Evolutionary conservation across 2,888 invertebrate species (phyloP).

Genomic region (Lampropteryx suffumata): DNA sequence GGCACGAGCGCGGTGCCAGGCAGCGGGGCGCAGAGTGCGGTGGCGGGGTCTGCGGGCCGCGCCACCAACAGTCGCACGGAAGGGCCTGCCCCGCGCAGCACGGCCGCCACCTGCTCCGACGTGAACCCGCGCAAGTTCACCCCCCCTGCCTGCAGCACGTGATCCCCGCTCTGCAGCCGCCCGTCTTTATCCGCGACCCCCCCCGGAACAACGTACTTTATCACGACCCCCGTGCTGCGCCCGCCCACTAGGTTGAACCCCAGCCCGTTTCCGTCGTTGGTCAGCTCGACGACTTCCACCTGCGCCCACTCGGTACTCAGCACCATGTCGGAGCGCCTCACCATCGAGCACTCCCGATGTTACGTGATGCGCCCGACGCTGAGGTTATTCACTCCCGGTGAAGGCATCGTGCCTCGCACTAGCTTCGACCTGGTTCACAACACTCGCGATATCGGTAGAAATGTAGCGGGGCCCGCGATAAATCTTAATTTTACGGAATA

Average conservation of each 20-base stretch:
- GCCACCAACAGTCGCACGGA: slow-evolving; percentile 96
- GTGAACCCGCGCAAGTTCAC: slow-evolving; percentile 98
- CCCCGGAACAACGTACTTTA: slow-evolving; percentile 98
- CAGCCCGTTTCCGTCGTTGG: slow-evolving; percentile 98
- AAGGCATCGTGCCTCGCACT: slow-evolving; percentile 47
- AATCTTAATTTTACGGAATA: slow-evolving; percentile 39
- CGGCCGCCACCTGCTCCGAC: slow-evolving; percentile 93
- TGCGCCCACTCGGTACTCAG: slow-evolving; percentile 99
- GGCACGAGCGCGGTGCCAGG: slow-evolving; percentile 96
- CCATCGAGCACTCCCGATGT: slow-evolving; percentile 73
- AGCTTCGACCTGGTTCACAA: neutral
- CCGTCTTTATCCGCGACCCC: slow-evolving; percentile 98
- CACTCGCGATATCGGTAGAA: slow-evolving; percentile 22
- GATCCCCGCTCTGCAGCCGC: slow-evolving; percentile 97
- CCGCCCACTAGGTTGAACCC: slow-evolving; percentile 99
- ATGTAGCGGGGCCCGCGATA: slow-evolving; percentile 39
- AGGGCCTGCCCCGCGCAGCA: slow-evolving; percentile 89
- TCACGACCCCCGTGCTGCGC: slow-evolving; percentile 98
- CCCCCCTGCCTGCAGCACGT: slow-evolving; percentile 97
- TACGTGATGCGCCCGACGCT: slow-evolving; percentile 69
- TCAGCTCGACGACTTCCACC: slow-evolving; percentile 98
- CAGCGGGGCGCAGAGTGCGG: slow-evolving; percentile 88
- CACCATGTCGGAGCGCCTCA: slow-evolving; percentile 84
- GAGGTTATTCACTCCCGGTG: slow-evolving; percentile 64
- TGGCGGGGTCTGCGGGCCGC: slow-evolving; percentile 94